Conservation (phyloP, 1,140 invertebrate genomes). For the Anastrepha obliqua region DNA sequence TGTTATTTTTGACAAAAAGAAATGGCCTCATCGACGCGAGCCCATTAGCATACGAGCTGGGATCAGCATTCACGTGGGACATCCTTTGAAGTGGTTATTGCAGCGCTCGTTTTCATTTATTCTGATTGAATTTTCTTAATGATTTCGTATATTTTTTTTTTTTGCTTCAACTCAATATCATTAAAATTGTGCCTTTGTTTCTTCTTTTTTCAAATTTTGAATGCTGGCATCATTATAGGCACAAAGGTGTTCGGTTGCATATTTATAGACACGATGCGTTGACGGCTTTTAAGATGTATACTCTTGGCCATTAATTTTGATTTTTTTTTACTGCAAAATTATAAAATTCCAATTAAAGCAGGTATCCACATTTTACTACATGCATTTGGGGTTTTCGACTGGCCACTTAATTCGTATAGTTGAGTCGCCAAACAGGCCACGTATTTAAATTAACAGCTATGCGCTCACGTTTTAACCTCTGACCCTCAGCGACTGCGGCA, state of each 20-base stretch:
- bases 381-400: conserved; percentile 12
- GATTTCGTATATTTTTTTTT: not conserved
- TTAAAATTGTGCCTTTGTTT: not conserved
- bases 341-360: conserved; percentile 49
- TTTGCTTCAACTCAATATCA: not conserved
- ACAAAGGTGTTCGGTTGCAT: conserved; percentile 33
- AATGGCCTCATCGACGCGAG: not conserved
- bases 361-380: not conserved
- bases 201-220: not conserved
- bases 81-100: not conserved
- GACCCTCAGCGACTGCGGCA: not conserved
- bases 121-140: conserved; percentile 11
- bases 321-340: conserved; percentile 4
- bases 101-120: conserved; percentile 5
- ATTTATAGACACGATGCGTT: conserved; percentile 36
- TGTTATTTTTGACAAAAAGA: conserved; percentile 24
- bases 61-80: not conserved
- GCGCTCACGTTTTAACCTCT: conserved; percentile 44
- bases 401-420: not conserved
- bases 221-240: not conserved
- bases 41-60: not conserved
- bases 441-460: not conserved
- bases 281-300: not conserved
- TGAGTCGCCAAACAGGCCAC: not conserved
- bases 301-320: not conserved